Evolutionary conservation across 2,113 vertebrate genomes (phyloP), one percentile per base, ranked within the genome.

Genomic region (Psittacula cyanocephala): DNA sequence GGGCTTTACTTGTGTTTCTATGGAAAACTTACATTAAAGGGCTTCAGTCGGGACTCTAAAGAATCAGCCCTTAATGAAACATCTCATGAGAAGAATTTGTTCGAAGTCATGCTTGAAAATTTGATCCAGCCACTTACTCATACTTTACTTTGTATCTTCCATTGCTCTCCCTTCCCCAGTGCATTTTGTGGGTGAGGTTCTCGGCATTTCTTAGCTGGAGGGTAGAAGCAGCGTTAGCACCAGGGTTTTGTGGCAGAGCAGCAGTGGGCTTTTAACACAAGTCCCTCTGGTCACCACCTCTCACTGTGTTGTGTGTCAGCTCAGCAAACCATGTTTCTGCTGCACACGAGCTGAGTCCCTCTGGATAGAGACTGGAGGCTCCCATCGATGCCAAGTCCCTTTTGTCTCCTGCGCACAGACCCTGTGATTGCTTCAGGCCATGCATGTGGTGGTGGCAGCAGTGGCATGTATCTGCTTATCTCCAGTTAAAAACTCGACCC

Each of bases 311-410:
- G 28, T 9, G 31, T n/a, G 25, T 35, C 22, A 7, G 20, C 27
- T 65, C 1, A 4, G 39, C 65, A 27, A 35, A 5, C 23, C 0
- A 3, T 39, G 28, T 49, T 63, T 18, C 50, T 75, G 79, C 75
- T 44, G 37, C 0, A 1, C 20, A 2, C 2, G 11, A 18, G 37
- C 67, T n/a, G 57, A 6, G 14, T 92, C 43, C 43, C 12, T 63
- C n/a, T 35, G 80, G 11, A 27, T 41, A 74, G 49, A 19, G 16
- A 4, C 3, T 2, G 20, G 52, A 70, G 64, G 39, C 14, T 78
- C 28, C 35, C 5, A 0, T 12, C 0, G 0, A 4, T 19, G 63
- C 67, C 71, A 17, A 35, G 49, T 4, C 9, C 7, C 1, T 46
- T 16, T 39, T 0, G 0, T 39, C 28, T 86, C 39, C 71, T 69